Evolutionary conservation across 2,888 invertebrate genomes (phyloP), one percentile per base, ranked within the genome.

Genomic region (Pollenia angustigena): DNA sequence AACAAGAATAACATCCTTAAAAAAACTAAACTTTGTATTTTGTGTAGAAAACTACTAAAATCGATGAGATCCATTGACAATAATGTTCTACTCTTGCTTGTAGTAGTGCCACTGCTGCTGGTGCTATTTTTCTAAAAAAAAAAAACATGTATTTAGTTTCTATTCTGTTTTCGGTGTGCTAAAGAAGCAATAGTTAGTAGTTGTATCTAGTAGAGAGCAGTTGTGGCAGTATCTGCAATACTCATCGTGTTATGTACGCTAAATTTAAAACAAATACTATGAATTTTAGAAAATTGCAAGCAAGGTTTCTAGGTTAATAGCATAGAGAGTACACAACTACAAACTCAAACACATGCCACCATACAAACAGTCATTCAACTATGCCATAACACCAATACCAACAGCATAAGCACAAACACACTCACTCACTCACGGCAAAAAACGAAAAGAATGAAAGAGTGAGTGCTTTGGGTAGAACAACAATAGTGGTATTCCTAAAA

Each of bases 241-340:
- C 71, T 81, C 75, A 80, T 64, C 62, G 74, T 80, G 52, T 81
- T 85, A 48, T 78, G 46, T 83, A 83, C 83, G 83, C 76, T 83
- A 87, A 87, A 87, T 87, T 84, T 87, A 78, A 81, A 87, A 78
- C 81, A 87, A 87, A 84, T 84, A 78, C 81, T 72, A 76, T 83
- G 76, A 84, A 71, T 78, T 83, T 72, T 72, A 72, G 75, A 76
- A 76, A 76, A 80, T 83, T 72, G 71, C 69, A 12, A 68, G 79
- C 72, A 84, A 86, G 87, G 87, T 87, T 87, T 87, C 87, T 84
- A 68, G 87, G 83, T 87, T 87, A 87, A 87, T 84, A 81, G 84
- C 76, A 50, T 72, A 72, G 66, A 81, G 84, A 69, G 60, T 52
- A 60, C n/a, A 48, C 72, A 56, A 72, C 64, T 40, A 40, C 14